Evolutionary conservation across 1,140 invertebrate species (phyloP).

Genomic region (Cardiocondyla obscurior): DNA sequence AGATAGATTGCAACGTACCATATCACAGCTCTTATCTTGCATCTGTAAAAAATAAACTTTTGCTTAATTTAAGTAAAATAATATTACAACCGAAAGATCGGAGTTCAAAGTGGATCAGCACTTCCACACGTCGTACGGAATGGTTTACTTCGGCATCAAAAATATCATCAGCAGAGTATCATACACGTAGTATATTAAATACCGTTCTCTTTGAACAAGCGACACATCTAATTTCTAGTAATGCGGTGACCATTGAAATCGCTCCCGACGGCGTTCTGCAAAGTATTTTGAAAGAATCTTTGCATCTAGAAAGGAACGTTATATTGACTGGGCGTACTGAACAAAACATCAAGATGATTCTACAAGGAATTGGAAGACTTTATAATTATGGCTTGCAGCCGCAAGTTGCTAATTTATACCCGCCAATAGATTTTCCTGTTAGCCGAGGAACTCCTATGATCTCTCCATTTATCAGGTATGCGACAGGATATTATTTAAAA

Average conservation of each 20-base stretch:
- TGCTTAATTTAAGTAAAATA: constrained; percentile 89
- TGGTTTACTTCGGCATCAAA: constrained; percentile 89
- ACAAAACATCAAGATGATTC: no score
- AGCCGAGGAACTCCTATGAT: no score
- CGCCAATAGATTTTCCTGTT: no score
- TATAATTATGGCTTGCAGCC: no score
- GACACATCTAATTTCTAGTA: constrained; percentile 88
- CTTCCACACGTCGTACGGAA: constrained; percentile 90
- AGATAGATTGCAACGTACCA: constrained; percentile 91
- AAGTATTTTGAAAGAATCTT: constrained; percentile 86
- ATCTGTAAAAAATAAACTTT: constrained; percentile 87
- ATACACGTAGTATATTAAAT: constrained; percentile 94
- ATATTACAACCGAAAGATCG: constrained; percentile 89
- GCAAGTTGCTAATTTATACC: no score
- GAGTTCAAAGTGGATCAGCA: constrained; percentile 93
- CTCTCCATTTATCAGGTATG: no score
- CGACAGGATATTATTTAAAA: no score
- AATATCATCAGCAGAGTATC: constrained; percentile 94
- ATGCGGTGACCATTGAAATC: constrained; percentile 92
- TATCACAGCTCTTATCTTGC: constrained; percentile 89
- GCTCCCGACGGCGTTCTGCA: constrained; percentile 92
- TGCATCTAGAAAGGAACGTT: no score
- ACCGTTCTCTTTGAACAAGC: constrained; percentile 95
- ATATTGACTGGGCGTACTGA: no score
- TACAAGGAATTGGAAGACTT: no score